phyloP scores from a whole-genome alignment of 2,888 invertebrate genomes.

The Anodontia alba region DNA sequence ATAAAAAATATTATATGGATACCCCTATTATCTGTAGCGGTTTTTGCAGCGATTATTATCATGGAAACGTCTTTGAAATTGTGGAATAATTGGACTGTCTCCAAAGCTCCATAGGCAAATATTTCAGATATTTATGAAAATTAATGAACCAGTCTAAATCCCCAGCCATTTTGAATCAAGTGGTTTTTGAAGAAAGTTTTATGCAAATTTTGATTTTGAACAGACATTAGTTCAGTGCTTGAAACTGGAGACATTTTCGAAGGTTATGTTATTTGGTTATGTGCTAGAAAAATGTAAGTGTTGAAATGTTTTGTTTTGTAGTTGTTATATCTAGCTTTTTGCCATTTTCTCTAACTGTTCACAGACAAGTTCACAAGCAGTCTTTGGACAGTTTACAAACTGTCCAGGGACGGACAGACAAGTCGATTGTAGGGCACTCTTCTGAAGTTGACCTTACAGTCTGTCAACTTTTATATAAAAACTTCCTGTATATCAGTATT shows the following conservation, averaged over 20 bases:
- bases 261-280: not conserved
- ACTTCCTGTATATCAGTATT: too few species aligned
- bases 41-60: conserved; percentile 3
- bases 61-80: not conserved
- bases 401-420: too few species aligned
- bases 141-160: conserved; percentile 4
- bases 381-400: too few species aligned
- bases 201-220: not conserved
- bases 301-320: not conserved
- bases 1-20: too few species aligned
- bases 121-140: conserved; percentile 18
- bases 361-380: too few species aligned
- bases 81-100: conserved; percentile 19
- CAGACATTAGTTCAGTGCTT: not conserved
- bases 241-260: too few species aligned
- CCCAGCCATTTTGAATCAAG: conserved; percentile 9
- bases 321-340: too few species aligned
- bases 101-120: not conserved
- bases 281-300: not conserved
- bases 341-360: too few species aligned
- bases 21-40: too few species aligned
- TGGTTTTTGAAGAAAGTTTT: conserved; percentile 2
- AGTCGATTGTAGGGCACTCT: too few species aligned
- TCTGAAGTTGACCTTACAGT: too few species aligned
- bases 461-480: too few species aligned